These are phyloP conservation scores for Trididemnum clinides DNA, from an alignment of 23 tunicate species.

Conservation along the genomic window DNA sequence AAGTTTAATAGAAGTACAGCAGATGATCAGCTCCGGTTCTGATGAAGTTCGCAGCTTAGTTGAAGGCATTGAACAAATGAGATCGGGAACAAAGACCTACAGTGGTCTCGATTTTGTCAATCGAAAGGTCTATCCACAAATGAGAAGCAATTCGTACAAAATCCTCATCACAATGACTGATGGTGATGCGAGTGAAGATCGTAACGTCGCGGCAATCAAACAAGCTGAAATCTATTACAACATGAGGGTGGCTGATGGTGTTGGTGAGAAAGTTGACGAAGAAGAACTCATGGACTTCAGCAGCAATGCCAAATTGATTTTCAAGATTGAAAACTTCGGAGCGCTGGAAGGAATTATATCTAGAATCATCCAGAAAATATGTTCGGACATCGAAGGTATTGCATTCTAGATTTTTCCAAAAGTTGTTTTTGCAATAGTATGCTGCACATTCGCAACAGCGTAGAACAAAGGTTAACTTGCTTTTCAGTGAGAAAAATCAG, in stretches of 20 bases:
- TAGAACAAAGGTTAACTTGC: too few relatives aligned
- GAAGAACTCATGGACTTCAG: constrained; percentile 67
- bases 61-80: constrained; percentile 55
- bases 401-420: too few relatives aligned
- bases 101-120: constrained; percentile 71
- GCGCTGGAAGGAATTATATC: constrained; percentile 55
- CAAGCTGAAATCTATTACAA: constrained; percentile 61
- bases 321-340: constrained; percentile 67
- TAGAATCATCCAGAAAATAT: constrained; percentile 55
- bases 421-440: too few relatives aligned
- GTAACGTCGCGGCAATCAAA: constrained; percentile 58
- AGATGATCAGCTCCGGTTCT: neutral
- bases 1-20: constrained; percentile 54
- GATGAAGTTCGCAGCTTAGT: constrained; percentile 43
- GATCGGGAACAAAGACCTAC: constrained; percentile 90
- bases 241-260: constrained; percentile 84
- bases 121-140: constrained; percentile 37
- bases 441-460: too few relatives aligned
- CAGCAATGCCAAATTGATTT: constrained; percentile 15
- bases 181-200: constrained; percentile 85
- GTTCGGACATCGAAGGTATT: constrained; percentile 42
- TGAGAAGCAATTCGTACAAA: constrained; percentile 58
- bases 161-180: constrained; percentile 92
- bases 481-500: too few relatives aligned
- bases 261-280: constrained; percentile 58